Percentiles rank a stretch among this genome's conserved stretches.
These are phyloP conservation scores for Ochropacha duplaris DNA, from an alignment of 2,888 invertebrate genomes.

Conservation along the genomic window DNA sequence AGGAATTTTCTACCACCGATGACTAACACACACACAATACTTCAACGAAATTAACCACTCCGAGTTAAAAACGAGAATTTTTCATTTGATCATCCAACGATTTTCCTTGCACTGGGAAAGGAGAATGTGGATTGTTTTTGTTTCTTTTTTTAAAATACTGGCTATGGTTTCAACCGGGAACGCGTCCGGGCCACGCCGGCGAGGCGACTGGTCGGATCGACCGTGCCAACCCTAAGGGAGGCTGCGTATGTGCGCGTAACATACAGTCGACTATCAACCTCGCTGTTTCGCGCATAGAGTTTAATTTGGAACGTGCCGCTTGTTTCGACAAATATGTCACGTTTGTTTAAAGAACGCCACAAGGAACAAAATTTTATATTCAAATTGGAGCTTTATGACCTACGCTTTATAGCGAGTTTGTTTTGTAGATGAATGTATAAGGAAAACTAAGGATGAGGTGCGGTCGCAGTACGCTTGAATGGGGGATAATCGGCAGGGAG, in stretches of 20 bases:
- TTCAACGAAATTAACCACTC: constrained; percentile 72
- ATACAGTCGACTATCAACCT: constrained; percentile 36
- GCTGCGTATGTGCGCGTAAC: constrained; percentile 71
- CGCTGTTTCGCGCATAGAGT: constrained; percentile 37
- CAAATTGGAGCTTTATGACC: constrained; percentile 35
- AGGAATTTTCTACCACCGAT: constrained; percentile 28
- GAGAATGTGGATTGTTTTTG: constrained; percentile 67
- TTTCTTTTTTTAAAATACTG: constrained; percentile 45
- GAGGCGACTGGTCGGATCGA: constrained; percentile 81
- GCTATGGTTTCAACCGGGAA: constrained; percentile 52
- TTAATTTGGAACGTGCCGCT: constrained; percentile 31
- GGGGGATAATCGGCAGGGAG: constrained; percentile 57
- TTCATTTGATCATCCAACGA: constrained; percentile 51
- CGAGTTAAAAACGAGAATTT: constrained; percentile 73
- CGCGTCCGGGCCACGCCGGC: constrained; percentile 75
- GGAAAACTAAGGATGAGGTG: constrained; percentile 63
- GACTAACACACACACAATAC: constrained; percentile 41
- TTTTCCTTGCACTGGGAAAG: constrained; percentile 66
- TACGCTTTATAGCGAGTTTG: constrained; percentile 35
- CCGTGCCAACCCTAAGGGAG: constrained; percentile 77
- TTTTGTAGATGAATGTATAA: constrained; percentile 22
- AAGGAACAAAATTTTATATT: constrained; percentile 28
- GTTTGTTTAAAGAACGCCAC: constrained; percentile 42
- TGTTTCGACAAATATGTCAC: constrained; percentile 45
- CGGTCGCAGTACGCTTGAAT: constrained; percentile 60